Evolutionary conservation across 2,888 invertebrate species (phyloP).

Genomic region (Dynastes hyllus): DNA sequence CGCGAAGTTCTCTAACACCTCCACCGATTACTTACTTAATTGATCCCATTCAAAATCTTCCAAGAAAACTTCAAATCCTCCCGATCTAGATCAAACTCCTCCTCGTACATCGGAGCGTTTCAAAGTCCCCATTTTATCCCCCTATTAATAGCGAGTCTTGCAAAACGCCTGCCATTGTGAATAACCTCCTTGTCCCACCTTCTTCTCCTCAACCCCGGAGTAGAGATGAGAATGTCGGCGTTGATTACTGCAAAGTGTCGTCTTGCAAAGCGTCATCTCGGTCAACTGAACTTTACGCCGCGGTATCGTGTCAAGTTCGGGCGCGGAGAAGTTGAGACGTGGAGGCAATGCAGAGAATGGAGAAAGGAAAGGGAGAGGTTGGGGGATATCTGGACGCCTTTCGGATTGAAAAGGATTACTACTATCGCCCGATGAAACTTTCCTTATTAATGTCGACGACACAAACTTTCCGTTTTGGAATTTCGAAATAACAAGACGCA

Average conservation of each 20-base stretch:
- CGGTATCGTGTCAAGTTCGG: conserved; percentile 16
- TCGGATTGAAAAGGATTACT: conserved; percentile 40
- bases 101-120: too few species aligned
- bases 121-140: too few species aligned
- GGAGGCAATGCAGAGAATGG: too few species aligned
- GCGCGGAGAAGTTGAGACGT: not conserved
- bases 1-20: too few species aligned
- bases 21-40: too few species aligned
- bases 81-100: too few species aligned
- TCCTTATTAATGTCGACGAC: conserved; percentile 36
- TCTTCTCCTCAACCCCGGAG: not conserved
- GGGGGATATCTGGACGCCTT: conserved; percentile 6
- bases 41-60: too few species aligned
- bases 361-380: too few species aligned
- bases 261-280: conserved; percentile 20
- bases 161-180: too few species aligned
- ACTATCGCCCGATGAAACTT: conserved; percentile 28
- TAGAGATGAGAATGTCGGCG: conserved; percentile 12
- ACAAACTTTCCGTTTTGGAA: conserved; percentile 28
- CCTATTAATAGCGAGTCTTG: too few species aligned
- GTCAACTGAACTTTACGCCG: conserved; percentile 19
- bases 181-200: not conserved
- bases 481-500: conserved; percentile 23
- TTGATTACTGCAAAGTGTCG: conserved; percentile 27
- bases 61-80: too few species aligned